Conservation (phyloP, 1,140 invertebrate genomes). For the Cherax destructor region DNA sequence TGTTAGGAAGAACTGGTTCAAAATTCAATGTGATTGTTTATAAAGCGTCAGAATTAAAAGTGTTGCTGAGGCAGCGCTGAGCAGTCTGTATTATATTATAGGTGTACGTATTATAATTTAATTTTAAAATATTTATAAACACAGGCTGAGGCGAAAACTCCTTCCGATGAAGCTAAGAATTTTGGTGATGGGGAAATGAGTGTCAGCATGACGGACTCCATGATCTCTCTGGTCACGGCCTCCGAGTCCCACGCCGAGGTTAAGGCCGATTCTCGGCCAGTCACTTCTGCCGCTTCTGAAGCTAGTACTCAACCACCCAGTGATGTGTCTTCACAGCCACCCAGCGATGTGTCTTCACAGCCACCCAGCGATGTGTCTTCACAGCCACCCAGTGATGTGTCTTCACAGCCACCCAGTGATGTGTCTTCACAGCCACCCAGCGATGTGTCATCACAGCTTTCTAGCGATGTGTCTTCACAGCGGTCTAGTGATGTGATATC, state of each 20-base stretch:
- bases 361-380: not conserved
- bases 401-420: not conserved
- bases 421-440: not conserved
- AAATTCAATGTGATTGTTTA: too few relatives aligned
- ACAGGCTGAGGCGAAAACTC: slow-evolving; percentile 69
- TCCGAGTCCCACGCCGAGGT: slow-evolving; percentile 39
- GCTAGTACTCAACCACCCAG: not conserved
- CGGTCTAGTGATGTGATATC: not conserved
- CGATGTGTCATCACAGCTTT: not conserved
- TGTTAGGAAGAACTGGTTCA: too few relatives aligned
- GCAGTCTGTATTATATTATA: not conserved
- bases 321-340: not conserved
- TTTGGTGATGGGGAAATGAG: slow-evolving; percentile 62
- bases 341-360: not conserved
- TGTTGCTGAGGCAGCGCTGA: too few relatives aligned
- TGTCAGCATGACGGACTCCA: slow-evolving; percentile 67
- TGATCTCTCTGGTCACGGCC: slow-evolving; percentile 49
- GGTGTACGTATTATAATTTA: not conserved
- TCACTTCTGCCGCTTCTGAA: slow-evolving; percentile 17
- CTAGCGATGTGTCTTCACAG: slow-evolving; percentile 17
- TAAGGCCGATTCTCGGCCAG: not conserved
- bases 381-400: slow-evolving; percentile 1
- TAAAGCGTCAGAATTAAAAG: too few relatives aligned
- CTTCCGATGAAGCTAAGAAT: slow-evolving; percentile 66
- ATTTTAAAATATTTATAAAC: slow-evolving; percentile 12